Base-by-base conservation (phyloP, 2,888 invertebrate species). In the Ochropleura plecta region DNA sequence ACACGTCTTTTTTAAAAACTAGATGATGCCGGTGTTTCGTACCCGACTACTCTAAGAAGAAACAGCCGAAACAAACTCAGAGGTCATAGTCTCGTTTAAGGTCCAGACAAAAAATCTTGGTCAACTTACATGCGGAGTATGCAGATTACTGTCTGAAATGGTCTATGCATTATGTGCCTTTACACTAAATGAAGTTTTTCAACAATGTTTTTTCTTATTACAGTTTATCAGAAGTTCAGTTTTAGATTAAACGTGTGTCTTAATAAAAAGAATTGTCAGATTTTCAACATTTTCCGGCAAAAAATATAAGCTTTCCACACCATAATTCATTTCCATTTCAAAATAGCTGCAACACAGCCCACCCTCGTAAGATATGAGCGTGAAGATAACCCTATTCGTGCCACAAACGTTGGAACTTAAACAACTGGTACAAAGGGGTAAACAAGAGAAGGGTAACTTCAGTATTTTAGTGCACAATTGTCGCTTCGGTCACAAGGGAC, bases 401-500 rank as follows among this genome's bases (percentile, higher is more conserved):
- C 82, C 80, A 84, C 83, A 85, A 88, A 85, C 82, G 83, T 79
- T 79, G 71, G 57, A 88, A 83, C 79, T 88, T 81, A 86, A 90
- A 89, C 88, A 90, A 83, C 77, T 84, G 81, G 79, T 83, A 85
- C 85, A 88, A 86, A 30, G 30, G 88, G 88, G 86, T 81, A 85
- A 84, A 88, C 86, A 78, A 81, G 80, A 73, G 77, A 53, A 53
- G 85, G 72, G 82, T 80, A 82, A 70, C 75, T 75, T 42, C 82
- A 81, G 86, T 76, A 82, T 90, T 85, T 83, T 84, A 83, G 80
- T 85, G 70, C 81, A 86, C 93, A 92, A 92, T 93, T 93, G 93
- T 93, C 92, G 87, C 90, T 70, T 86, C 73, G 76, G 85, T 82
- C 93, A 77, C 92, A 81, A 73, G 93, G 93, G 93, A 92, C 78